Percentiles rank a stretch among this genome's conserved stretches.
Evolutionary conservation across 2,888 invertebrate genomes (phyloP).

Genomic region (Pandemis cinnamomeana): DNA sequence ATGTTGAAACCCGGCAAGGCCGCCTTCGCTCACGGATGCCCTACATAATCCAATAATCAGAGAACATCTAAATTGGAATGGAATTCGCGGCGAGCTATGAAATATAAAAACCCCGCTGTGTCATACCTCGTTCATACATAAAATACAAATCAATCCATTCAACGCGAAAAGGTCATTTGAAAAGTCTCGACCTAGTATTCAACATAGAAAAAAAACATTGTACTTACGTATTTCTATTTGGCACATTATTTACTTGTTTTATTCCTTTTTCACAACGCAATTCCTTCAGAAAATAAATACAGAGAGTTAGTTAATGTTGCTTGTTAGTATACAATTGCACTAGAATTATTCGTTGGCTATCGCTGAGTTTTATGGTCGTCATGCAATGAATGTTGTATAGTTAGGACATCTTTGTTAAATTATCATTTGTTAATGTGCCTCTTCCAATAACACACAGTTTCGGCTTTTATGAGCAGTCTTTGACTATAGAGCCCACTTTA

Average conservation of each 20-base stretch:
- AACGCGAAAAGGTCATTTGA: constrained; percentile 49
- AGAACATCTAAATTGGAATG: constrained; percentile 36
- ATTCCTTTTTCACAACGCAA: too few species aligned
- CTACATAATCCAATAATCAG: constrained; percentile 32
- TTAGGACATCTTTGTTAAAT: too few species aligned
- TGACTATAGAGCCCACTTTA: not conserved
- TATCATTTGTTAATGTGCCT: too few species aligned
- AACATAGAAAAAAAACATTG: not conserved
- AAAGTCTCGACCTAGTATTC: constrained; percentile 16
- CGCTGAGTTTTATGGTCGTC: too few species aligned
- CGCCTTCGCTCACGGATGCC: constrained; percentile 31
- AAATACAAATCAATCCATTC: constrained; percentile 46
- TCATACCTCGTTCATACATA: constrained; percentile 42
- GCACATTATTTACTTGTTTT: too few species aligned
- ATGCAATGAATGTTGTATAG: too few species aligned
- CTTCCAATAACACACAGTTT: not conserved
- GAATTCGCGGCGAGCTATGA: constrained; percentile 28
- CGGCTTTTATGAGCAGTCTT: not conserved
- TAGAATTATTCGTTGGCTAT: too few species aligned
- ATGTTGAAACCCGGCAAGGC: constrained; percentile 31
- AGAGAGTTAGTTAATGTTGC: too few species aligned
- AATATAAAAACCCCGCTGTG: constrained; percentile 17
- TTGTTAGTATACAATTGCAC: too few species aligned
- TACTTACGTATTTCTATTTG: not conserved
- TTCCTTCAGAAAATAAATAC: too few species aligned